These are phyloP conservation scores for Chydorus sphaericus DNA, from an alignment of 2,888 invertebrate species.

Conservation along the genomic window DNA sequence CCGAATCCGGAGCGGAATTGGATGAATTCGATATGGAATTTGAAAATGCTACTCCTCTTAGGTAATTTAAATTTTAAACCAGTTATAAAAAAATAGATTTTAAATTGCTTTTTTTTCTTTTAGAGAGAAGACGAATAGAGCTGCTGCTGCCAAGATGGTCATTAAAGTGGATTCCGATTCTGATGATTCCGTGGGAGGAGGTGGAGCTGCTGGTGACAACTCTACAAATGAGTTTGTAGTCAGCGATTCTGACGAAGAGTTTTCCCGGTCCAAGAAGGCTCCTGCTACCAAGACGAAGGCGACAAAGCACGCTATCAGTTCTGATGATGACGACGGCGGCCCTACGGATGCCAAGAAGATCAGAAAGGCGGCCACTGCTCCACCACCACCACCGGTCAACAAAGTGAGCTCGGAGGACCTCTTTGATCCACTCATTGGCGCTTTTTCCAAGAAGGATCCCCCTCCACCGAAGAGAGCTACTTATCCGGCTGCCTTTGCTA, in stretches of 20 bases:
- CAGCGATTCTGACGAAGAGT: constrained; percentile 13
- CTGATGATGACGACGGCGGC: not conserved
- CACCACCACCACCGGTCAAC: no score
- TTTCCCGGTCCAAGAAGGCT: constrained; percentile 15
- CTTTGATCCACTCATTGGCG: constrained; percentile 9
- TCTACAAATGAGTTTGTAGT: not conserved
- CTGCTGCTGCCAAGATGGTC: not conserved
- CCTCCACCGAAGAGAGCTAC: not conserved
- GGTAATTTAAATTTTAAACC: not conserved
- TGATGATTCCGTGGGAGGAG: not conserved
- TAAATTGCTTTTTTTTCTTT: constrained; percentile 14
- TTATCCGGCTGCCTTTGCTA: not conserved
- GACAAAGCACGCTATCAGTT: not conserved
- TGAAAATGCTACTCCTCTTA: constrained; percentile 11
- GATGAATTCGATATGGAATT: constrained; percentile 17
- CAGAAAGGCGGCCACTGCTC: constrained; percentile 15
- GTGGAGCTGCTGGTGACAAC: not conserved
- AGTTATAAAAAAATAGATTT: not conserved
- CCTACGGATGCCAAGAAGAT: not conserved
- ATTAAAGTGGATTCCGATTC: not conserved
- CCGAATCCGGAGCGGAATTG: constrained; percentile 15
- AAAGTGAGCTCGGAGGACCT: constrained; percentile 10
- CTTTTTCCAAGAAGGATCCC: not conserved
- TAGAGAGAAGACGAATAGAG: constrained; percentile 13
- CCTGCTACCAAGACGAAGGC: constrained; percentile 3